Evolutionary conservation across 2,888 invertebrate genomes (phyloP), one percentile per base, ranked within the genome.

Genomic region (Cantharis flavilabris): DNA sequence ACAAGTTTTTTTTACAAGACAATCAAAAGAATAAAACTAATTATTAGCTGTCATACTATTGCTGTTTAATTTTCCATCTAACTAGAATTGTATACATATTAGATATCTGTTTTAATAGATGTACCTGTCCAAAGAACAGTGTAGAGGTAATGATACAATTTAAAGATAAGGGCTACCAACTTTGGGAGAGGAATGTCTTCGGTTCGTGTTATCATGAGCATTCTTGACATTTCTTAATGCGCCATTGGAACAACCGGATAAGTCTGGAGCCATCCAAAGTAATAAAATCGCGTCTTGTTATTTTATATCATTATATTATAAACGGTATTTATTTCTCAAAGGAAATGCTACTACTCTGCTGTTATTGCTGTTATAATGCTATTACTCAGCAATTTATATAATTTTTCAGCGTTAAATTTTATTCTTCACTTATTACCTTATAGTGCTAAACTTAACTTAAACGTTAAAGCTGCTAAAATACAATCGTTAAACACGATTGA

Each of bases 31-130:
- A 70, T 69, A 69, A 76, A 78, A 76, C 75, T 78, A 78, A 78
- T 78, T 78, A 75, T 70, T 23, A 33, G 69, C 76, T 78, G 78
- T 78, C 78, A 76, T 73, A 76, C 28, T 14, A 69, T 28, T 71
- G 76, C 62, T 76, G 78, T 78, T 71, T 74, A 73, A 76, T 79
- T 75, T 76, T 76, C 73, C 75, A 49, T 73, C 75, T 71, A 76
- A 71, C 72, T 67, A 62, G 69, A 75, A 69, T 76, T 62, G 75
- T 75, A 65, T 76, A 71, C 63, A 70, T 63, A 75, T 74, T 76
- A 83, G 84, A 84, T 83, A 84, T 82, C 84, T 81, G 82, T 83
- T 84, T 84, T 85, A 85, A 86, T 85, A 85, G 85, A 85, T 86
- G 85, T 86, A 83, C 82, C 84, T 84, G 86, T 86, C 86, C 76